phyloP scores from a whole-genome alignment of 2,113 vertebrate species.

The Boleophthalmus pectinirostris region DNA sequence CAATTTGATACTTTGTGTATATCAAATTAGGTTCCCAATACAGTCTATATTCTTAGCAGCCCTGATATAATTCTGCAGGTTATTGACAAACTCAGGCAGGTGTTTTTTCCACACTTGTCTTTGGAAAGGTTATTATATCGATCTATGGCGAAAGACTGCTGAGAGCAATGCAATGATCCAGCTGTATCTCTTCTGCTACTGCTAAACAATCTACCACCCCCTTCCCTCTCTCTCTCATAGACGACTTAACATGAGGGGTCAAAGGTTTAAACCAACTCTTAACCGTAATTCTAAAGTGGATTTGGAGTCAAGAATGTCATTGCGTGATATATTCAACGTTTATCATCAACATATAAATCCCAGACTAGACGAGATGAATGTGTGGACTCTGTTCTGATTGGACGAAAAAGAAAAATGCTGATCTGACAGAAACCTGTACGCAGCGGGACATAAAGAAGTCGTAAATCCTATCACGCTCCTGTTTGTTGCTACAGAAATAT shows the following conservation, averaged over 20 bases:
- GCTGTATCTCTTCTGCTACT: constrained; percentile 25
- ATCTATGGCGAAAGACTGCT: constrained; percentile 42
- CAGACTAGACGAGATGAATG: constrained; percentile 17
- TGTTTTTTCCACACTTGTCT: constrained; percentile 12
- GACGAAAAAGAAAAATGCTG: constrained; percentile 30
- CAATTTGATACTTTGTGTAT: background rate
- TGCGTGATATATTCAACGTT: constrained; percentile 35
- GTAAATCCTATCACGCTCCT: constrained; percentile 35
- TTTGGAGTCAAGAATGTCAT: constrained; percentile 48
- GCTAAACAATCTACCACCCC: background rate
- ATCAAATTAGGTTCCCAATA: constrained; percentile 6
- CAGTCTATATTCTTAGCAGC: constrained; percentile 6
- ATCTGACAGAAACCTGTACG: constrained; percentile 34
- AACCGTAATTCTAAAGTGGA: constrained; percentile 50
- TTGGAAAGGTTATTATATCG: constrained; percentile 50
- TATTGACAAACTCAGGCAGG: constrained; percentile 28
- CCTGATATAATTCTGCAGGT: constrained; percentile 24
- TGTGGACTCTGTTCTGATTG: constrained; percentile 35
- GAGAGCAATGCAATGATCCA: constrained; percentile 36
- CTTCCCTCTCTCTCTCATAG: background rate
- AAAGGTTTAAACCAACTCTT: constrained; percentile 47
- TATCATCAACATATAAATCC: constrained; percentile 51
- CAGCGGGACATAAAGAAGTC: constrained; percentile 21
- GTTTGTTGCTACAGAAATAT: constrained; percentile 28
- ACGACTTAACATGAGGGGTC: constrained; percentile 19